Evolutionary conservation across 2,113 vertebrate species (phyloP), one percentile per base, ranked within the genome.

Genomic region (Prunella fulvescens): DNA sequence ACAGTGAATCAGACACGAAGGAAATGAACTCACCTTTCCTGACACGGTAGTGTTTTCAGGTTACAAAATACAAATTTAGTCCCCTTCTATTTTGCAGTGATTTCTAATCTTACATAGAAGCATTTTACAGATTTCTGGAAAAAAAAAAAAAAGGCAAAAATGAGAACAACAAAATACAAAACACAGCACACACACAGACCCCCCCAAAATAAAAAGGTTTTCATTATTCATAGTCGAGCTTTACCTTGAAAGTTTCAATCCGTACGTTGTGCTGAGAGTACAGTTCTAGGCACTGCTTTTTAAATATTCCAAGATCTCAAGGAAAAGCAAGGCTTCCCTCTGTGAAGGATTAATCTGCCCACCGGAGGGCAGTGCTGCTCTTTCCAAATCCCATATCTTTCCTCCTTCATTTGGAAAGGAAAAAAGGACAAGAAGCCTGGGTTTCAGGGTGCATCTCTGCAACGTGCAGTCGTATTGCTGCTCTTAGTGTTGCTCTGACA

Each of bases 331-430:
- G 7, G 22, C 48, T 86, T 64, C 11, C 4, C 45, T 22, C 12
- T 23, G 82, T 35, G 48, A 83, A 81, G 65, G 31, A 79, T 57
- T 15, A 10, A 64, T 86, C 12, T 72, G 31, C 22, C 92, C 97
- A 97, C 88, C 1, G 4, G 97, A 92, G 95, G 88, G 93, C 95
- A 95, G 71, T 93, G 86, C 37, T 96, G 88, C 90, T 94, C 96
- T 96, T 95, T 44, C n/a, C 22, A 70, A 91, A 72, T 3, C 20
- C 29, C 3, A 0, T 8, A 6, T 37, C 76, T 44, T 56, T 1
- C 4, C 28, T 18, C 19, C 0, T 8, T 18, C 24, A 2, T 22
- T 65, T 35, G 26, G 19, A 86, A 47, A 2, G 0, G 0, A 28
- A 35, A 57, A 82, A 22, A 58, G 8, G 2, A 19, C 7, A 26